A percentile compares a stretch with the other conserved stretches of the same genome.
Evolutionary conservation across 2,797 vertebrate species (phyloP).

Genomic region (Sebastes kiyomatsui): DNA sequence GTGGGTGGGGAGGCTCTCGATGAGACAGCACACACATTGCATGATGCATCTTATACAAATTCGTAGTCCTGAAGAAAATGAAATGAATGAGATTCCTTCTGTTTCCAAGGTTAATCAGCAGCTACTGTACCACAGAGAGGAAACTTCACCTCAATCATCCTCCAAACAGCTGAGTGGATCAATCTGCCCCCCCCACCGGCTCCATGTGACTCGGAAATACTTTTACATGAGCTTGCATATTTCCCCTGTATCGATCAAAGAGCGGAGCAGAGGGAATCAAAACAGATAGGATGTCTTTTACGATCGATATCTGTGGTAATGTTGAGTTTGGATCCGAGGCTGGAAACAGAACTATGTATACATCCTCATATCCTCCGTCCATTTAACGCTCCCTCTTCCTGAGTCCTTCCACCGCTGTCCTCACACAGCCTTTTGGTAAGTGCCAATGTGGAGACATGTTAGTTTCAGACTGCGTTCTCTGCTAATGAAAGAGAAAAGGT

Average conservation of each 20-base stretch:
- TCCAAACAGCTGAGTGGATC: conserved; percentile 44
- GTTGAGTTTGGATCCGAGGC: conserved; percentile 34
- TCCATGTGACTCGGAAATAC: conserved; percentile 42
- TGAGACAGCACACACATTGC: background rate
- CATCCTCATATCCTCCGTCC: conserved; percentile 11
- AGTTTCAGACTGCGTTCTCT: conserved; percentile 7
- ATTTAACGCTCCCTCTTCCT: background rate
- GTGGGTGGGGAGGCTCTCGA: background rate
- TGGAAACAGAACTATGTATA: background rate
- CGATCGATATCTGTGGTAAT: conserved; percentile 51
- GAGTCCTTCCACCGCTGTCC: background rate
- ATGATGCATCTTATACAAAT: background rate
- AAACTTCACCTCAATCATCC: conserved; percentile 44
- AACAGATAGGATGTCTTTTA: conserved; percentile 54
- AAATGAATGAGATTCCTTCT: conserved; percentile 3
- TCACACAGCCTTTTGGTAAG: conserved; percentile 5
- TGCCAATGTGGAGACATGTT: background rate
- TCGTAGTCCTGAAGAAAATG: background rate
- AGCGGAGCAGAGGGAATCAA: conserved; percentile 14
- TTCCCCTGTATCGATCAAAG: conserved; percentile 47
- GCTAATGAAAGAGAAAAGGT: conserved; percentile 12
- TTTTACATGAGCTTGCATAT: conserved; percentile 62
- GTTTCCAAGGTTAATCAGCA: conserved; percentile 10
- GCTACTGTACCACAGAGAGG: conserved; percentile 1
- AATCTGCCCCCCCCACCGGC: conserved; percentile 3